phyloP scores from a whole-genome alignment of 2,797 vertebrate genomes.

The Stomatorhinus walkeri region DNA sequence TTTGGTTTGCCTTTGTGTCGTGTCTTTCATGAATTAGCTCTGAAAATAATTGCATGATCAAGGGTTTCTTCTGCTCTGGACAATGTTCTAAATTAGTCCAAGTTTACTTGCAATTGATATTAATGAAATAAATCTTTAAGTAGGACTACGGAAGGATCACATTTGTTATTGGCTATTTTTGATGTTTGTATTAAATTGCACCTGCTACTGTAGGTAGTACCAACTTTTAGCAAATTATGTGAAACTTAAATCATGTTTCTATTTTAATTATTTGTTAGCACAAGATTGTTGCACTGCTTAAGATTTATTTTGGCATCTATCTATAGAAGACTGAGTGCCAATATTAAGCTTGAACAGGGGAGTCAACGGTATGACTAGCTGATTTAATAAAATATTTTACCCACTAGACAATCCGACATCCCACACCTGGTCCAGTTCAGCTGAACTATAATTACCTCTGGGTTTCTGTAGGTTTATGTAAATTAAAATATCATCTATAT shows the following conservation, averaged over 20 bases:
- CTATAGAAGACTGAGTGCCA: neutral
- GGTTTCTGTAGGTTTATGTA: slow-evolving; percentile 44
- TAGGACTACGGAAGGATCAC: neutral
- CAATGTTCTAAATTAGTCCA: neutral
- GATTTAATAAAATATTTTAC: slow-evolving; percentile 15
- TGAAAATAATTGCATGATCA: neutral
- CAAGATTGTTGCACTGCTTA: slow-evolving; percentile 11
- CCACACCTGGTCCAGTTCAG: slow-evolving; percentile 21
- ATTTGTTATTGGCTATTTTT: neutral
- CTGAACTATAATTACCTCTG: slow-evolving; percentile 27
- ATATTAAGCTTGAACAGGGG: neutral
- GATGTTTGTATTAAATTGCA: neutral
- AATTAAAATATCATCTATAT: slow-evolving; percentile 40
- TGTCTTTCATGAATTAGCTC: neutral
- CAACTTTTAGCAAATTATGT: neutral
- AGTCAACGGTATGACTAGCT: neutral
- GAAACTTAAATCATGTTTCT: neutral
- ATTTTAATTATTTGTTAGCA: neutral
- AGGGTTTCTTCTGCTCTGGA: neutral
- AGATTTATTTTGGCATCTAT: neutral
- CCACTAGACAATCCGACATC: neutral
- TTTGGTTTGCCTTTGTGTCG: neutral
- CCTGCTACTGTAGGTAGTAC: neutral
- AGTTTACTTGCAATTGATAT: neutral
- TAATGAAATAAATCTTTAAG: neutral